Evolutionary conservation across 2,113 vertebrate genomes (phyloP), one percentile per base, ranked within the genome.

Genomic region (Forbesichthys papilliferus): DNA sequence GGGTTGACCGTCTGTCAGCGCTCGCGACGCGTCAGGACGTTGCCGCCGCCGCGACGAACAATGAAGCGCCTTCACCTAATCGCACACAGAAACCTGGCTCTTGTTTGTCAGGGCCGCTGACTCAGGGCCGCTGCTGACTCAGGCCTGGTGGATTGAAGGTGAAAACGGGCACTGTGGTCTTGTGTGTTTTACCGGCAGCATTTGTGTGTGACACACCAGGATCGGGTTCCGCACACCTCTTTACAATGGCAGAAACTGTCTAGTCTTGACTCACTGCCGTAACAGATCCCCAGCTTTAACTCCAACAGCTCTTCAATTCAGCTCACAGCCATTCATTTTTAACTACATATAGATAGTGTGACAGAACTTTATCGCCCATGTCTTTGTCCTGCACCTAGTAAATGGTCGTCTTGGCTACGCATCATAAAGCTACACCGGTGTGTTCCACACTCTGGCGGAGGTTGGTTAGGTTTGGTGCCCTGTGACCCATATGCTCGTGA

Each of bases 281-380:
- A 87, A 87, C 42, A 0, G 79, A 89, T 86, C 86, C 79, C 68
- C 51, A 6, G 1, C 82, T 84, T 82, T 76, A 81, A 78, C 72
- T 72, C 68, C 49, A 59, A 46, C 70, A 55, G 75, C 66, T 84
- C 80, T 83, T 87, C 76, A 84, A 81, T 86, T 83, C 78, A 60
- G 71, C 78, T 84, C 79, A 70, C 57, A 77, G 70, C 71, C 81
- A 82, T 89, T 75, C 33, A 86, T 84, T 83, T 89, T 87, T 87
- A 86, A 89, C 78, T 68, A 64, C 69, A 67, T 76, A 52, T 61
- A 70, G 80, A 77, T 86, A 73, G 74, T 58, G 69, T 87, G 80
- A 84, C 85, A 71, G 76, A 69, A 68, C 64, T 71, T 80, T 61
- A 77, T 69, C 9, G 0, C 66, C 1, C 2, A 48, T 67, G 33